Base-by-base conservation (phyloP, 64 coral and sea anemone genomes). In the Stichodactyla helianthus region DNA sequence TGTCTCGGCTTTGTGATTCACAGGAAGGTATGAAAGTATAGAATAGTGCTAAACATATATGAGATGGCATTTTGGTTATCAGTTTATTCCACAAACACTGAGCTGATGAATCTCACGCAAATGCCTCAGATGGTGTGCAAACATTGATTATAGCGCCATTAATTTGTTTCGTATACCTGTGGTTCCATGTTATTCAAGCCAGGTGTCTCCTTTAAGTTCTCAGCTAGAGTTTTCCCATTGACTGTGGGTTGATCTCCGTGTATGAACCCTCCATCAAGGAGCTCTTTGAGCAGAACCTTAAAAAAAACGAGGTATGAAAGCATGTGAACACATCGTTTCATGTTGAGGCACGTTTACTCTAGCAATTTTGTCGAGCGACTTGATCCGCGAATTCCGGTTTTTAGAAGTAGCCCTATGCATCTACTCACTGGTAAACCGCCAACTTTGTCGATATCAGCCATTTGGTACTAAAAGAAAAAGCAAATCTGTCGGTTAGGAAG, bases 371-470 rank as follows among this genome's bases (percentile, higher is more conserved):
- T 44, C 35, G 35, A 44, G 35, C 35, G 0, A 44, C 35, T 44
- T 44, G 35, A 44, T 1, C 35, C 35, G 35, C 35, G 35, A 23
- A 7, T 22, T 20, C 19, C 7, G 19, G 8, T 22, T 68, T 22
- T 20, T 68, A 8, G n/a, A 68, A 17, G 4, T 1, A 20, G 5
- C 0, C 1, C n/a, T 22, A 2, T 74, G 25, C 50, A 52, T 13
- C 28, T 81, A 87, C 84, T 85, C 54, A 92, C 93, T 62, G 86
- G 83, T 6, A 92, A 57, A 19, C 93, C 93, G 0, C 93, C 93
- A 52, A 95, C 85, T 85, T 86, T 87, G 83, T 92, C 87, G 52
- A 95, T 85, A 59, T 95, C 93, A 59, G 91, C 77, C 93, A 92
- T 95, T 71, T 95, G 91, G 71, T 95, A 95, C 93, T 95, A 77